phyloP scores from a whole-genome alignment of 2,113 vertebrate species.

The Sprattus sprattus region DNA sequence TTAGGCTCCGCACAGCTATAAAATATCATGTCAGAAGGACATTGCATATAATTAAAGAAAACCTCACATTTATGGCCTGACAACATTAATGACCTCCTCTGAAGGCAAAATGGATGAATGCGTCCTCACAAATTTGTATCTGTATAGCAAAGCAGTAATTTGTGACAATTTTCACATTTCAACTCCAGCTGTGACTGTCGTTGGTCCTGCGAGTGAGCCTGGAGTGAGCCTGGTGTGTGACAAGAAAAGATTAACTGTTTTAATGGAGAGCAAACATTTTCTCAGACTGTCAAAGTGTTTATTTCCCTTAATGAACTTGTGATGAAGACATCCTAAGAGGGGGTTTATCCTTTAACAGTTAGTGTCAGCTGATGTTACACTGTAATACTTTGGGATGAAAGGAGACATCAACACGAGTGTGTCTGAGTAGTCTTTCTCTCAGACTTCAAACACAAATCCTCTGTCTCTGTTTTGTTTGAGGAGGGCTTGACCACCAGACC shows the following conservation, averaged over 20 bases:
- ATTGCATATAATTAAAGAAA: constrained; percentile 26
- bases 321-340: background rate
- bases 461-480: constrained; percentile 3
- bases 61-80: background rate
- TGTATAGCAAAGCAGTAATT: background rate
- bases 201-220: background rate
- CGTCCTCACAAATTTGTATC: background rate
- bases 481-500: background rate
- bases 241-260: background rate
- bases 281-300: background rate
- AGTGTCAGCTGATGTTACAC: background rate
- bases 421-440: background rate
- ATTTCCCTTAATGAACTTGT: constrained; percentile 5
- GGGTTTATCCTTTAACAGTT: background rate
- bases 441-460: constrained; percentile 11
- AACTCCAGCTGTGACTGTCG: background rate
- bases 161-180: constrained; percentile 4
- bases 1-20: background rate
- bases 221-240: background rate
- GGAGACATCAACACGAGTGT: background rate
- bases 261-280: background rate
- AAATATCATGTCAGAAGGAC: constrained; percentile 16
- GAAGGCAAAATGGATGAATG: background rate
- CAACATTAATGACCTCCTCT: constrained; percentile 10
- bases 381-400: background rate